Base-by-base conservation (phyloP, 2,113 vertebrate genomes). In the Nycticebus coucang region DNA sequence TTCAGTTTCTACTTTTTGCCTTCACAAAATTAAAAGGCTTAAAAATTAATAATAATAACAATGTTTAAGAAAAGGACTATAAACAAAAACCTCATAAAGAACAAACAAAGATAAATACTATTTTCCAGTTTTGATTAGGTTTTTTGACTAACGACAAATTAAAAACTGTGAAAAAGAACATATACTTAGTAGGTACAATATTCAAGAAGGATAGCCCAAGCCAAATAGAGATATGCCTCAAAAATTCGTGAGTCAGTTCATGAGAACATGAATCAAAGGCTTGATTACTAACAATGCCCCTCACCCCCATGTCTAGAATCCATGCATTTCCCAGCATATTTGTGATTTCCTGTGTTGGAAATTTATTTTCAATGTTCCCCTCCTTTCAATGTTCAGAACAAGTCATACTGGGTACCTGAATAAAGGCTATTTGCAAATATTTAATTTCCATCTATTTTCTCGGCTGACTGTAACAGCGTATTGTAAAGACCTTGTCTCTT, bases 351-450 rank as follows among this genome's bases (percentile, higher is more conserved):
- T 92, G 50, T 57, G 64, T 33, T 53, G 82, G 55, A 96, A 95
- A 87, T 96, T 91, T 96, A 87, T 95, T 94, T 95, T 79, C 95
- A 97, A 85, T 93, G 87, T 96, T 95, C 93, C 53, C 9, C 75
- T 96, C 64, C 89, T 96, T 88, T 92, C 81, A 74, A 1, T 78
- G 82, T 87, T 86, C 86, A 55, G 80, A 97, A 93, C 45, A 3
- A 97, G 75, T 68, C 93, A 86, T 55, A 66, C 18, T 68, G 35
- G 79, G 62, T 81, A 85, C 37, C 77, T 68, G 50, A 93, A 97
- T 85, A 85, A 87, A 95, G 59, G 2, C 30, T 83, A 90, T 89
- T 95, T 94, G 53, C 33, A 78, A 91, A 78, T 64, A 89, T 91
- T 95, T 68, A 68, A 96, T 96, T 85, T 80, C 86, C 60, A 14